Conservation (phyloP, 2,113 vertebrate genomes). For the Gorsachius goisagi region DNA sequence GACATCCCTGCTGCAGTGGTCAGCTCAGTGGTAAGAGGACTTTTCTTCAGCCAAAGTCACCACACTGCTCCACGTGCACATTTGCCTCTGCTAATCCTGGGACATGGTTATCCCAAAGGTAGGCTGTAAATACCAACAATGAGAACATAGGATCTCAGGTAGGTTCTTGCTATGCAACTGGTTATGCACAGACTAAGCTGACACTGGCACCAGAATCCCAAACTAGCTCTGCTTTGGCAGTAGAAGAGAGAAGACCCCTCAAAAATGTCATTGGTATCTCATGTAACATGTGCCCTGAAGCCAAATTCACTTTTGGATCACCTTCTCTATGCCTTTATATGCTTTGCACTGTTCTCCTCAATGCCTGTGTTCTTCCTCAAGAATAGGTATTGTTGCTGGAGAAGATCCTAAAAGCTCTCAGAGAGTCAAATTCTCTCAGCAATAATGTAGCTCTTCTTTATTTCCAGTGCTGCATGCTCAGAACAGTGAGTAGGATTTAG, state of each 20-base stretch:
- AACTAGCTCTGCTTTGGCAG: background rate
- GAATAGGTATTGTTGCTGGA: background rate
- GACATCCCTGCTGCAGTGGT: background rate
- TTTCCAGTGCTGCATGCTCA: background rate
- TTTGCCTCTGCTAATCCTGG: background rate
- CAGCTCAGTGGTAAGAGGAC: background rate
- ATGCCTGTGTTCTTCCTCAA: background rate
- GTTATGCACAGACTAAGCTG: background rate
- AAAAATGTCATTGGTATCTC: background rate
- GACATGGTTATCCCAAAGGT: background rate
- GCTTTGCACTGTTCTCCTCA: background rate
- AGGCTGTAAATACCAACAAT: background rate
- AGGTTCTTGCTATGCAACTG: background rate
- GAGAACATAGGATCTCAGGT: background rate
- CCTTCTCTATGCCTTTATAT: background rate
- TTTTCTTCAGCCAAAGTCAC: background rate
- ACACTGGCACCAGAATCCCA: background rate
- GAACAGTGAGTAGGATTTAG: background rate
- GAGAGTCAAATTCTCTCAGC: background rate
- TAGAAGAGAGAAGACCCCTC: background rate
- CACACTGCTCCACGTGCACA: accelerated
- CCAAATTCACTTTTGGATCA: background rate
- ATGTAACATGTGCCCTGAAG: background rate
- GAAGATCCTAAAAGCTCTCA: background rate
- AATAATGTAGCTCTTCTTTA: background rate